phyloP scores from a whole-genome alignment of 1,140 invertebrate species.

The Stenopsyche tienmushanensis region DNA sequence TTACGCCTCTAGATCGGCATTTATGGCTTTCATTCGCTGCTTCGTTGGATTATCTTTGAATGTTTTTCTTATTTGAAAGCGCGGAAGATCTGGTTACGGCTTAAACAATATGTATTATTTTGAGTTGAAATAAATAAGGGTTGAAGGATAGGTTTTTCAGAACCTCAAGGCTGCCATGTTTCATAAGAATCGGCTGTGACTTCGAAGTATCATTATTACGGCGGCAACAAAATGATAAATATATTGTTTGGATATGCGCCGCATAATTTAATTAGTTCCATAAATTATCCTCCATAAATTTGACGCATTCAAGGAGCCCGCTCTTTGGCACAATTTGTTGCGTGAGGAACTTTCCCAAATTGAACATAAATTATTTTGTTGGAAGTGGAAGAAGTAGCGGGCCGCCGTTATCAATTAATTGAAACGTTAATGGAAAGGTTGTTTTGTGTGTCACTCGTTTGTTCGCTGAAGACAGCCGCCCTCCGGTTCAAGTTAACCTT shows the following conservation, averaged over 20 bases:
- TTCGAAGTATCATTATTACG: not conserved
- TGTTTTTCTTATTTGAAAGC: no score
- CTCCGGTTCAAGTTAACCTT: not conserved
- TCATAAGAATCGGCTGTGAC: not conserved
- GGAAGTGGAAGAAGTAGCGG: not conserved
- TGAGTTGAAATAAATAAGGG: no score
- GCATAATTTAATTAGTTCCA: conserved; percentile 13
- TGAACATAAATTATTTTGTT: conserved; percentile 22
- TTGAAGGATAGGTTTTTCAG: no score
- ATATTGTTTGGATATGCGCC: conserved; percentile 2
- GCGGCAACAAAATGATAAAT: not conserved
- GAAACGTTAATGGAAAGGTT: not conserved
- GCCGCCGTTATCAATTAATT: conserved; percentile 20
- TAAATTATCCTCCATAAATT: conserved; percentile 16
- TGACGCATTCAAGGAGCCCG: conserved; percentile 6
- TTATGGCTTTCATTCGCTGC: no score
- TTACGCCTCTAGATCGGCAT: no score
- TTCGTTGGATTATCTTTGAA: no score
- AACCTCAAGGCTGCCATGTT: no score
- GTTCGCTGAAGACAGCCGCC: not conserved
- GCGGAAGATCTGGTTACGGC: no score
- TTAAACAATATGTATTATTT: no score
- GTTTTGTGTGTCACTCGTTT: not conserved
- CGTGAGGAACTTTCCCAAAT: conserved; percentile 17
- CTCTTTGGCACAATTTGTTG: not conserved